These are phyloP conservation scores for Apus apus DNA, from an alignment of 2,113 vertebrate genomes.

Conservation along the genomic window DNA sequence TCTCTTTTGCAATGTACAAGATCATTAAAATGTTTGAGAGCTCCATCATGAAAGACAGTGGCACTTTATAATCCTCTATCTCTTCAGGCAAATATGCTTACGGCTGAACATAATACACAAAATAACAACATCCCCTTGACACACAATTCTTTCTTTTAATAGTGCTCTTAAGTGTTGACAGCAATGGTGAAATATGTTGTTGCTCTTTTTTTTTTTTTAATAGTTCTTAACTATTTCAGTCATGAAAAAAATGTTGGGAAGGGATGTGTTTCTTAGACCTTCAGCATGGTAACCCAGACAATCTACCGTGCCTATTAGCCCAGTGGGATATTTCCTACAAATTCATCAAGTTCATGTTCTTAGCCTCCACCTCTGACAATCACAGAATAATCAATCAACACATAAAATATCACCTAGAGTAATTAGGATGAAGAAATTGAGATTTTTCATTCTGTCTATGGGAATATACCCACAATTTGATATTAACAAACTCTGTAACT, in stretches of 20 bases:
- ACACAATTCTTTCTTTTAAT: conserved; percentile 71
- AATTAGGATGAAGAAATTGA: neutral
- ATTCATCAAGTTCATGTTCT: neutral
- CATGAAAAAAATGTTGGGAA: neutral
- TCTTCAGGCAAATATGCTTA: conserved; percentile 80
- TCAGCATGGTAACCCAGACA: neutral
- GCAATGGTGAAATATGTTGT: conserved; percentile 69
- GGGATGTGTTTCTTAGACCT: neutral
- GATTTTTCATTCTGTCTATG: neutral
- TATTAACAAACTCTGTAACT: neutral
- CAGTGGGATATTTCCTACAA: neutral
- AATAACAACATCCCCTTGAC: conserved; percentile 73
- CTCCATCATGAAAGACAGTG: conserved; percentile 75
- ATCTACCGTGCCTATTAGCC: neutral
- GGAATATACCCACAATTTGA: neutral
- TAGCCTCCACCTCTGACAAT: neutral
- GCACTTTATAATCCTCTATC: conserved; percentile 77
- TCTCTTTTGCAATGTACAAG: conserved; percentile 76
- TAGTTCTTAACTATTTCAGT: conserved; percentile 61
- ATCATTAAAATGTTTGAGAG: conserved; percentile 79
- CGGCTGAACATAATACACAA: conserved; percentile 72
- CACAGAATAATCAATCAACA: neutral
- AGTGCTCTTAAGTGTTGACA: conserved; percentile 69
- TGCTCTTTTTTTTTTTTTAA: neutral
- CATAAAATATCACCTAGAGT: neutral